Evolutionary conservation across 2,113 vertebrate genomes (phyloP).

Genomic region (Halcyon malimbica): DNA sequence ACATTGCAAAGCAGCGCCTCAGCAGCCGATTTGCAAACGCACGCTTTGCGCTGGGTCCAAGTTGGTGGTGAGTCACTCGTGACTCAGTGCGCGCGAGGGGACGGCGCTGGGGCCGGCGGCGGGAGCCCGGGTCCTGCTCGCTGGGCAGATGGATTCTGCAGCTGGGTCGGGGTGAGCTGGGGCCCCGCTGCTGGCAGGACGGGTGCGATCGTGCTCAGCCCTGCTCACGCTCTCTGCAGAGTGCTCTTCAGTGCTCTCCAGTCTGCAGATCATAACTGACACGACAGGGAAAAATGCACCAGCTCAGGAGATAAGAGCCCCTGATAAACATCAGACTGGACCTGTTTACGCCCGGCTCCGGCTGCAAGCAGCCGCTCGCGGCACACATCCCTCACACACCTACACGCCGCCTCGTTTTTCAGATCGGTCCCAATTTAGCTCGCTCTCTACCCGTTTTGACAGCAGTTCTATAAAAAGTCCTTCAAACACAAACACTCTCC

Average conservation of each 20-base stretch:
- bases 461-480: not conserved
- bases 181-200: not conserved
- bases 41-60: slow-evolving; percentile 39
- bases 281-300: not conserved
- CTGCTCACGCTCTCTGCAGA: rapidly evolving
- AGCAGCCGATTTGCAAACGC: slow-evolving; percentile 60
- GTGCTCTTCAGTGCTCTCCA: not conserved
- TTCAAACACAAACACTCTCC: not conserved
- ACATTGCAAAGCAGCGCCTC: slow-evolving; percentile 66
- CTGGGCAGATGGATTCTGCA: not conserved
- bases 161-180: not conserved
- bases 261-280: not conserved
- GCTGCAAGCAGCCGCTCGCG: not conserved
- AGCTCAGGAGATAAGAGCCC: not conserved
- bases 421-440: not conserved
- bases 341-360: not conserved
- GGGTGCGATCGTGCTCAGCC: not conserved
- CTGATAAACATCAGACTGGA: not conserved
- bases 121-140: not conserved
- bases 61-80: slow-evolving; percentile 67
- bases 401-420: not conserved
- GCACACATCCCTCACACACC: not conserved
- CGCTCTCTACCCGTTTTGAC: not conserved
- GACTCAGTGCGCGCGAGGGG: slow-evolving; percentile 65
- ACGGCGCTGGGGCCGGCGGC: not conserved